Evolutionary conservation across 2,888 invertebrate species (phyloP).

Genomic region (Cryptocephalus moraei): DNA sequence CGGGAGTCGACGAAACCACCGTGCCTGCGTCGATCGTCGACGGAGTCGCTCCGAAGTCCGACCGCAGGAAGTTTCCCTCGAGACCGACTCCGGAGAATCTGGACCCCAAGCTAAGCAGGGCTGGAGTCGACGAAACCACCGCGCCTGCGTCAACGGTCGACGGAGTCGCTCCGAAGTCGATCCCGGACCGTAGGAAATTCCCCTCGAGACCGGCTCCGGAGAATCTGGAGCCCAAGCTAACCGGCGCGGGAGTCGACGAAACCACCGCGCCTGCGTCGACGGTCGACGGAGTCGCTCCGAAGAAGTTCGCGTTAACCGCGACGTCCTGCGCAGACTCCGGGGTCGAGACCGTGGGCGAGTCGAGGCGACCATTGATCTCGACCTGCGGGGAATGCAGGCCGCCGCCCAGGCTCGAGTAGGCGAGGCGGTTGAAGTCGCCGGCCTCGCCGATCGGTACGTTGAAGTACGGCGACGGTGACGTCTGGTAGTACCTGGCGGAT

Average conservation of each 20-base stretch:
- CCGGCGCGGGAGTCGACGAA: no score
- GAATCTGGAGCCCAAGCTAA: no score
- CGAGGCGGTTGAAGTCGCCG: constrained; percentile 5
- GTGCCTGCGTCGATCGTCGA: neutral
- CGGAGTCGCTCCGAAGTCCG: neutral
- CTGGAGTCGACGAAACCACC: constrained; percentile 5
- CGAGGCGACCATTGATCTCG: neutral
- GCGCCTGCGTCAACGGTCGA: neutral
- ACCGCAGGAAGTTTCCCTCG: neutral
- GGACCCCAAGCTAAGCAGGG: neutral
- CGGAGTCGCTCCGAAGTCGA: neutral
- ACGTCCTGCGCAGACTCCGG: constrained; percentile 1
- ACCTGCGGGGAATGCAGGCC: neutral
- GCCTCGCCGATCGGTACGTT: constrained; percentile 4
- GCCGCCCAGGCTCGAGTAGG: neutral
- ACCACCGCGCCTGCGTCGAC: neutral
- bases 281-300: constrained; percentile 2
- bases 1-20: constrained; percentile 1
- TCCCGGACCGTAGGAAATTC: no score
- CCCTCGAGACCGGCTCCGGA: neutral
- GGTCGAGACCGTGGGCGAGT: neutral
- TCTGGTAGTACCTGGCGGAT: neutral
- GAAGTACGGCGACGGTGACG: constrained; percentile 2
- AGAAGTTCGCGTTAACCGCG: neutral
- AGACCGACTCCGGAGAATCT: neutral